Conservation (phyloP, 2,113 vertebrate species). For the Polypterus senegalus region DNA sequence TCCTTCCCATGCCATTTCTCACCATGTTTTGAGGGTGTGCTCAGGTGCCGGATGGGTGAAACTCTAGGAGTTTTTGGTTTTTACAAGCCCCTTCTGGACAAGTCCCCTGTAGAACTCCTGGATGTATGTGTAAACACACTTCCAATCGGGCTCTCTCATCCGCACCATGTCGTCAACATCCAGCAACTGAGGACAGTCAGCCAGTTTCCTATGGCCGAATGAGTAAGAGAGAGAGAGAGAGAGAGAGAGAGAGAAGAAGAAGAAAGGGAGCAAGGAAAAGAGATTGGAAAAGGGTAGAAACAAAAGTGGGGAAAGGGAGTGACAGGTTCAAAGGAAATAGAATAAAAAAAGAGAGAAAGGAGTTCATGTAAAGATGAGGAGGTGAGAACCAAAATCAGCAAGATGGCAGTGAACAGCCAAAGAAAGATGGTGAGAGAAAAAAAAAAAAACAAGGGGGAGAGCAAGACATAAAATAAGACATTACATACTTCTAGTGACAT, state of each 20-base stretch:
- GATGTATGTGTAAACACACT: slow-evolving; percentile 99
- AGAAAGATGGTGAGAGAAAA: neutral
- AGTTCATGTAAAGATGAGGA: neutral
- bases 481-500: slow-evolving; percentile 46
- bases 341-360: slow-evolving; percentile 1
- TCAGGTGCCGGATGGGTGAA: slow-evolving; percentile 16
- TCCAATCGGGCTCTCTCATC: slow-evolving; percentile 98
- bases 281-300: slow-evolving; percentile 8
- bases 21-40: slow-evolving; percentile 39
- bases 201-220: slow-evolving; percentile 76
- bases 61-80: slow-evolving; percentile 97
- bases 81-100: slow-evolving; percentile 98
- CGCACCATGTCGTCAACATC: slow-evolving; percentile 99
- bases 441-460: slow-evolving; percentile 15
- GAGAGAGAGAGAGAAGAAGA: slow-evolving; percentile 4
- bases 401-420: neutral
- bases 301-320: neutral
- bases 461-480: slow-evolving; percentile 38
- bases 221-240: slow-evolving; percentile 18
- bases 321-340: neutral
- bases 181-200: slow-evolving; percentile 95
- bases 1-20: slow-evolving; percentile 35
- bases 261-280: slow-evolving; percentile 8
- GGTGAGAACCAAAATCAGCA: slow-evolving; percentile 3
- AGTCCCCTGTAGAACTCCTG: slow-evolving; percentile 98